These are phyloP conservation scores for Plemyria rubiginata DNA, from an alignment of 2,888 invertebrate species.

Conservation along the genomic window DNA sequence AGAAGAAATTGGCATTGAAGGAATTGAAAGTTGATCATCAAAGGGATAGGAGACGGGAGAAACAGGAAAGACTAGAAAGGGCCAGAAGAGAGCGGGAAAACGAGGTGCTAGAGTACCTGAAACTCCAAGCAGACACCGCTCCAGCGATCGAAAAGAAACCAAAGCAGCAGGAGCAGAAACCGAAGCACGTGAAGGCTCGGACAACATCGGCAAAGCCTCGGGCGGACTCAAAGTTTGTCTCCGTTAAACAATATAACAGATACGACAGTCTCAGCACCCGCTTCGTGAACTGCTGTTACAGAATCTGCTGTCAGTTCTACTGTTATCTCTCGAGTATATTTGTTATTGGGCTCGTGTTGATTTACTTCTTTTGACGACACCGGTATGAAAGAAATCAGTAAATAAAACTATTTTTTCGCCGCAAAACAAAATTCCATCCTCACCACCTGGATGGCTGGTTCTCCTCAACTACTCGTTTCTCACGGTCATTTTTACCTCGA, in stretches of 20 bases:
- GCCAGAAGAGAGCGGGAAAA: constrained; percentile 11
- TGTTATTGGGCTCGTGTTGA: constrained; percentile 47
- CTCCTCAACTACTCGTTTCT: no score
- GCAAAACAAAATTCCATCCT: no score
- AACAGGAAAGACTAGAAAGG: constrained; percentile 13
- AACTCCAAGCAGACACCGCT: constrained; percentile 1
- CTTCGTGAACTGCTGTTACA: constrained; percentile 60
- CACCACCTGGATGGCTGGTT: no score
- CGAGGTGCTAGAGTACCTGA: constrained; percentile 9
- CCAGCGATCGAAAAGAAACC: neutral
- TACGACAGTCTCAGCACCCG: constrained; percentile 40
- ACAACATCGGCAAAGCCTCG: constrained; percentile 18
- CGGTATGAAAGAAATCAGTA: no score
- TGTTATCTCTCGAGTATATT: constrained; percentile 61
- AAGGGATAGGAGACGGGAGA: no score
- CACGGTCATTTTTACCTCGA: no score
- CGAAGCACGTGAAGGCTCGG: constrained; percentile 15
- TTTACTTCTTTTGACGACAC: constrained; percentile 44
- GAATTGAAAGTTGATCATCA: no score
- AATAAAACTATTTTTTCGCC: no score
- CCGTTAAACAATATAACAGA: constrained; percentile 38
- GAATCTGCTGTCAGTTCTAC: constrained; percentile 63
- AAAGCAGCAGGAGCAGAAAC: neutral
- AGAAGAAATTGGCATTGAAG: no score
- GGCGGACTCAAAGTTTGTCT: constrained; percentile 31